Evolutionary conservation across 2,113 vertebrate species (phyloP).

Genomic region (Polypterus senegalus): DNA sequence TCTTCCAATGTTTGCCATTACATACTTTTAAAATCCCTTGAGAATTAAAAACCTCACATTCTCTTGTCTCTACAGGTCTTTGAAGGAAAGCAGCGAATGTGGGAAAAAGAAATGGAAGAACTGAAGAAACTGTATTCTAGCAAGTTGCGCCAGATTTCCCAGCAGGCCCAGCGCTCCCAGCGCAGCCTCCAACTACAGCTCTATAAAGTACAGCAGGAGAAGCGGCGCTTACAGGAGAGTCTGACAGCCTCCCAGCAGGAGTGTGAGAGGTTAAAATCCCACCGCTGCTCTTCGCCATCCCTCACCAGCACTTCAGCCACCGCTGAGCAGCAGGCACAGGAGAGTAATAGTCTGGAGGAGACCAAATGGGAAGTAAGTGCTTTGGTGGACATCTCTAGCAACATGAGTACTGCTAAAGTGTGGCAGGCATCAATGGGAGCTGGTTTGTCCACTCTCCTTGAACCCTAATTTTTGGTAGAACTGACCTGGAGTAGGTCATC

Average conservation of each 20-base stretch:
- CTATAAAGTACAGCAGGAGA: constrained; percentile 84
- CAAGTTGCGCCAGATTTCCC: constrained; percentile 80
- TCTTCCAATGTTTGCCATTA: not conserved
- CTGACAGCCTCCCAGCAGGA: constrained; percentile 55
- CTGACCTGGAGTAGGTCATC: no score
- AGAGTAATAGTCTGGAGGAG: constrained; percentile 69
- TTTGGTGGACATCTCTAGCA: not conserved
- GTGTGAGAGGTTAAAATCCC: constrained; percentile 29
- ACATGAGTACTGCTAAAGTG: fast-evolving
- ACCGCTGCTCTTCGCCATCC: no score
- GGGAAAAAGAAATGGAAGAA: constrained; percentile 84
- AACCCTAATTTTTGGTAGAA: not conserved
- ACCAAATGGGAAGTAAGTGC: constrained; percentile 81
- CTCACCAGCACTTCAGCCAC: no score
- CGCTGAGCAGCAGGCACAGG: constrained; percentile 22
- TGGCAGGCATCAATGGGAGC: not conserved
- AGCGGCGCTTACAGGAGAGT: constrained; percentile 73
- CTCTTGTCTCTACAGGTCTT: constrained; percentile 53
- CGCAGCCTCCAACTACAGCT: constrained; percentile 80
- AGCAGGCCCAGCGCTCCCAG: constrained; percentile 83
- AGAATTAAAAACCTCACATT: no score
- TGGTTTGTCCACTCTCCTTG: not conserved
- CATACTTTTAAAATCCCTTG: no score
- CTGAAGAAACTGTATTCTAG: constrained; percentile 79
- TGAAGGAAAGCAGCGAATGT: constrained; percentile 85